Evolutionary conservation across 2,113 vertebrate genomes (phyloP), one percentile per base, ranked within the genome.

Genomic region (Rostratula benghalensis): DNA sequence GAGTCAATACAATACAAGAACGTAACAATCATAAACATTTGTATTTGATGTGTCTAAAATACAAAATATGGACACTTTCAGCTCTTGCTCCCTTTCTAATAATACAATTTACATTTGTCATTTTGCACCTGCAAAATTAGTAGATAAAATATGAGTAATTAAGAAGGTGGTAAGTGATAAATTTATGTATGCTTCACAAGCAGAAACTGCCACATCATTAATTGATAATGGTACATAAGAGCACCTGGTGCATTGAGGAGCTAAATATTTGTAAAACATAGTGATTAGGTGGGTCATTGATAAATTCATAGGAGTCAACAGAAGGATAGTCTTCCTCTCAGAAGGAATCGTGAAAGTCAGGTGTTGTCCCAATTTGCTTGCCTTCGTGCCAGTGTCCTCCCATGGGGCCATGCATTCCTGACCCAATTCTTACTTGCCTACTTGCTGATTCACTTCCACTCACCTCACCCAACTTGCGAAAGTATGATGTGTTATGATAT

Each of bases 221-320:
- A 69, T 14, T 8, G 21, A 8, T 43, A 67, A 53, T 23, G 30
- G 7, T 28, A 56, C 77, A 27, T 11, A 14, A 14, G 7, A 77
- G 8, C 16, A 27, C 12, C 3, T 31, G 19, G 8, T 53, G 81
- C 3, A 16, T 2, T 35, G 46, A 67, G 33, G 28, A 54, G 24
- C 8, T 56, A 80, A 59, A 31, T 18, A 48, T 37, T 59, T 70
- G 22, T 31, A 71, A 17, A 17, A 19, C 24, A 31, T 3, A 6
- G 8, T 78, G 6, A 5, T 78, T 20, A 46, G 1, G 0, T 3
- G 14, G 9, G 48, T 57, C 23, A 43, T 0, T 50, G n/a, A 45
- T n/a, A 76, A 84, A 64, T 33, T 70, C 22, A 7, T 1, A 54
- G 20, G n/a, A 63, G 33, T 30, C 20, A 64, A 20, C 5, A 28